phyloP scores from a whole-genome alignment of 1,140 invertebrate genomes.

The Saccostrea cuccullata region DNA sequence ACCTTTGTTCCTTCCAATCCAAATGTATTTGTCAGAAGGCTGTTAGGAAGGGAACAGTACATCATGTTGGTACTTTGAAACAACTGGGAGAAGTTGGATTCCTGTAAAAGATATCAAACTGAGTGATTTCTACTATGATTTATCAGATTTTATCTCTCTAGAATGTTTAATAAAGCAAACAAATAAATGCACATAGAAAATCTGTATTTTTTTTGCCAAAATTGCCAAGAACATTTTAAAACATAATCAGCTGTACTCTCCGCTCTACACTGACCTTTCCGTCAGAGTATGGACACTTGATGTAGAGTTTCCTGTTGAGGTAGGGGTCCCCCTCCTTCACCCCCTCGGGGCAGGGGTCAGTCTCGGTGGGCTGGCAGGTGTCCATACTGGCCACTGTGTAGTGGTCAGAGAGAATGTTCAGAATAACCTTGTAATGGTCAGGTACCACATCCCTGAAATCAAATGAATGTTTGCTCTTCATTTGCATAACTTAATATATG shows the following conservation, averaged over 20 bases:
- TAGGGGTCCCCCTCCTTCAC: conserved; percentile 65
- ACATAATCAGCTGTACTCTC: neutral
- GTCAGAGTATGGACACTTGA: conserved; percentile 58
- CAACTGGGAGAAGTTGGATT: conserved; percentile 58
- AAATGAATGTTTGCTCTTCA: too few species aligned
- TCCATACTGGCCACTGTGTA: conserved; percentile 64
- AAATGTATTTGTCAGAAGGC: conserved; percentile 66
- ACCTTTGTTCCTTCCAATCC: conserved; percentile 58
- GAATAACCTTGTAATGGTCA: conserved; percentile 71
- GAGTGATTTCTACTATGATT: too few species aligned
- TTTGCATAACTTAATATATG: too few species aligned
- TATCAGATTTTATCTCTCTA: too few species aligned
- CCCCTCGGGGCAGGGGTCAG: conserved; percentile 59
- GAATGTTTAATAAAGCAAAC: too few species aligned
- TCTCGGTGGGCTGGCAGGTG: conserved; percentile 65
- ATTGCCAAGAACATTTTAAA: too few species aligned
- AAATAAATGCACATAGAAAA: too few species aligned
- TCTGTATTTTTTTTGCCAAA: too few species aligned
- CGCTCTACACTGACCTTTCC: conserved; percentile 39
- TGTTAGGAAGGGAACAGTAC: conserved; percentile 66
- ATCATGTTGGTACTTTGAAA: conserved; percentile 64
- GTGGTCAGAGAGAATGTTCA: conserved; percentile 66
- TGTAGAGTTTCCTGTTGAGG: conserved; percentile 63
- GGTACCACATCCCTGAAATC: conserved; percentile 68
- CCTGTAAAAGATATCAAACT: conserved; percentile 34